Evolutionary conservation across 2,797 vertebrate genomes (phyloP), one percentile per base, ranked within the genome.

Genomic region (Sebastes flavidus): DNA sequence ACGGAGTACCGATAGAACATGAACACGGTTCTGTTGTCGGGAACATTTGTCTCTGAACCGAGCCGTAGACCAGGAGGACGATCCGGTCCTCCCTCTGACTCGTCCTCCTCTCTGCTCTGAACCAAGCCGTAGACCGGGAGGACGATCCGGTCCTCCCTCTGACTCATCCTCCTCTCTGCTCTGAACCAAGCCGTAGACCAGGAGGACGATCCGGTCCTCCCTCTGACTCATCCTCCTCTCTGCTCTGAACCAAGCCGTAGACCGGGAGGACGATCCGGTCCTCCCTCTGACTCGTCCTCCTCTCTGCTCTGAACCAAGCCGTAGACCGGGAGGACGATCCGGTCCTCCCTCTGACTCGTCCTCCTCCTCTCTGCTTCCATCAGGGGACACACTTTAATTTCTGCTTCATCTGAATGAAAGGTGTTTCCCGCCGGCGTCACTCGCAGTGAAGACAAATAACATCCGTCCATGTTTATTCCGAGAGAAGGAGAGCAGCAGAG

Each of bases 331-430:
- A 30, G 30, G 30, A 30, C 30, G 30, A 30, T 8, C 30, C 30
- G 7, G 30, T 30, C 30, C 30, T 30, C 30, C 30, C 30, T 30
- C 30, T 30, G 30, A 30, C 30, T 30, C 30, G 30, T 32, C 8
- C 30, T 68, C 52, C 56, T 54, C 4, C 76, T 73, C 74, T 58
- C 49, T 18, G 58, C 76, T 82, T 58, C 52, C 75, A 71, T 74
- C 60, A 67, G 82, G 84, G 49, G 73, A 84, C 58, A 68, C 71
- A 82, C 81, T 86, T 87, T 77, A 36, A 75, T 87, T 85, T 87
- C 76, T 75, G 80, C 80, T 89, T 81, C 71, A 77, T 86, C 85
- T 71, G 61, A 60, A 87, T 52, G 68, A 88, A 34, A 34, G 9
- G 78, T 71, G 83, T 38, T 69, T 87, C 60, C 72, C 24, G 0